These are phyloP conservation scores for Engystomops pustulosus DNA, from an alignment of 2,113 vertebrate genomes.

Conservation along the genomic window DNA sequence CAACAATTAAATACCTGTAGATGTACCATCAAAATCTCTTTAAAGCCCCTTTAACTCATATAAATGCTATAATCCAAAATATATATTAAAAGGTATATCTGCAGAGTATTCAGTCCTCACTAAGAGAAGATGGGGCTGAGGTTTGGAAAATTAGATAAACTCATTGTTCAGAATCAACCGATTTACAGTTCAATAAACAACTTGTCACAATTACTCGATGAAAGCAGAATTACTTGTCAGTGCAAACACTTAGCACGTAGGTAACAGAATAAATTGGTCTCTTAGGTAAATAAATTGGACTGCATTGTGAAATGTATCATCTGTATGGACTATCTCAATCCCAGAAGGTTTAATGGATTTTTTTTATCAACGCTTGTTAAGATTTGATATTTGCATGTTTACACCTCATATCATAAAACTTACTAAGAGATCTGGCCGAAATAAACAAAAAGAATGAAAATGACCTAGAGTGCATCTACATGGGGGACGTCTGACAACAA, in stretches of 20 bases:
- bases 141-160: constrained; percentile 81
- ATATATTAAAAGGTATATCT: background rate
- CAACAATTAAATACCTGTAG: too few species aligned
- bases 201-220: constrained; percentile 84
- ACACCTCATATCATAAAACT: background rate
- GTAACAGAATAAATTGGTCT: constrained; percentile 85
- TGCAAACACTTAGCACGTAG: constrained; percentile 77
- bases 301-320: constrained; percentile 73
- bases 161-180: constrained; percentile 77
- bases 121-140: constrained; percentile 62
- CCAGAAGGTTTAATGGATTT: constrained; percentile 70
- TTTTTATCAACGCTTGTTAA: constrained; percentile 61
- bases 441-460: too few species aligned
- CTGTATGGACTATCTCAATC: constrained; percentile 73
- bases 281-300: constrained; percentile 81
- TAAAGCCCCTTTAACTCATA: too few species aligned
- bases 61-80: too few species aligned
- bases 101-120: constrained; percentile 3
- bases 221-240: constrained; percentile 80
- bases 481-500: too few species aligned
- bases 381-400: constrained; percentile 8
- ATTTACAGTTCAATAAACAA: constrained; percentile 86
- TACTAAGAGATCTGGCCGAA: background rate
- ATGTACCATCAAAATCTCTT: too few species aligned
- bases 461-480: too few species aligned